phyloP scores from a whole-genome alignment of 2,888 invertebrate species.

The Eustalomyia histrio region DNA sequence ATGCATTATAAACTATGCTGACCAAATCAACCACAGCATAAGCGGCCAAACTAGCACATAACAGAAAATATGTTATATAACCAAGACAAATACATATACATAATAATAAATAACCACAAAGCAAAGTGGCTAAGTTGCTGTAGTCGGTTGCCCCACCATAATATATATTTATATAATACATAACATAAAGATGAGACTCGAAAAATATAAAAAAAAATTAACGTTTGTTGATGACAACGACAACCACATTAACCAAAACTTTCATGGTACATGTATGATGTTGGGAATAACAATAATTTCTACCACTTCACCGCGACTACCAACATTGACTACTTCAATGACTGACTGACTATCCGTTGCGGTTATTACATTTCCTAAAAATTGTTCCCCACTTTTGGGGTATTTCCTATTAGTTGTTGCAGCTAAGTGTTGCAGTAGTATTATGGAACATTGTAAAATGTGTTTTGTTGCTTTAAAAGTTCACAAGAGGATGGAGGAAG shows the following conservation, averaged over 20 bases:
- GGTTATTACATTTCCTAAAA: slow-evolving; percentile 59
- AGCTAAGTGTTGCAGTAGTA: slow-evolving; percentile 5
- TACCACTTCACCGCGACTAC: slow-evolving; percentile 10
- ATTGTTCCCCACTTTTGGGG: background rate
- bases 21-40: slow-evolving; percentile 48
- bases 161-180: background rate
- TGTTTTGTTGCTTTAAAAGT: slow-evolving; percentile 19
- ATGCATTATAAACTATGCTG: slow-evolving; percentile 54
- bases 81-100: slow-evolving; percentile 37
- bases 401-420: background rate
- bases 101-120: slow-evolving; percentile 59
- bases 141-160: background rate
- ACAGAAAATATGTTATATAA: background rate
- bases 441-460: background rate
- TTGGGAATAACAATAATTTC: slow-evolving; percentile 43
- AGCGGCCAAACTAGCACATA: slow-evolving; percentile 25
- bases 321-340: slow-evolving; percentile 28
- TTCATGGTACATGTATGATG: slow-evolving; percentile 42
- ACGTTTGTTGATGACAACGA: slow-evolving; percentile 26
- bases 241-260: slow-evolving; percentile 63
- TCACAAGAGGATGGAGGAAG: slow-evolving; percentile 7
- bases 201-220: slow-evolving; percentile 28
- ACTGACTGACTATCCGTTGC: slow-evolving; percentile 46
- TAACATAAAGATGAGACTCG: background rate
- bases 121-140: slow-evolving; percentile 46